Percentiles rank a stretch among this genome's conserved stretches.
These are phyloP conservation scores for Idaea straminata DNA, from an alignment of 2,888 invertebrate genomes.

Conservation along the genomic window DNA sequence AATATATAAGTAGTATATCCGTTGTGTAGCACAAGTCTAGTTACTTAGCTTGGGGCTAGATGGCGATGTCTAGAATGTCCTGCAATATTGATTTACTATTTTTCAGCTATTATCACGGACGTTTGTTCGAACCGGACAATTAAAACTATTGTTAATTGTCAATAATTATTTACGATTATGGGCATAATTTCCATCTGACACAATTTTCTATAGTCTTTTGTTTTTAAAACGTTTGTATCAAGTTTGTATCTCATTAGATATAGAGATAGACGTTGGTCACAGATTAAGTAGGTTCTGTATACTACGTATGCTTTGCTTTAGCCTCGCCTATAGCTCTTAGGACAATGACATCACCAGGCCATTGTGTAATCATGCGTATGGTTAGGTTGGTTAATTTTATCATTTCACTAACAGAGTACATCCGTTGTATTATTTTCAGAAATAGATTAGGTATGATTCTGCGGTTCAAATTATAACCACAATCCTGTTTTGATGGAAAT, in stretches of 20 bases:
- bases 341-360: constrained; percentile 46
- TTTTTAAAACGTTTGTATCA: background rate
- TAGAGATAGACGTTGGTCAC: background rate
- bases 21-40: too few relatives aligned
- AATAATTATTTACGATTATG: background rate
- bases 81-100: too few relatives aligned
- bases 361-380: background rate
- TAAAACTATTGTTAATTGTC: background rate
- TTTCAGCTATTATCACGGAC: background rate
- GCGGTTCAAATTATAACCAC: too few relatives aligned
- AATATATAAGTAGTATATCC: too few relatives aligned
- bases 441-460: too few relatives aligned
- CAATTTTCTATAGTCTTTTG: background rate
- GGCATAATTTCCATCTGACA: background rate
- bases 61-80: too few relatives aligned
- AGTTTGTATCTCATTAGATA: background rate
- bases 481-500: too few relatives aligned
- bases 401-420: background rate
- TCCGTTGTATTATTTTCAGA: background rate
- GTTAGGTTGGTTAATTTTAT: background rate
- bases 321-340: constrained; percentile 33
- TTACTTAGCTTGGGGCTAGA: too few relatives aligned
- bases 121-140: background rate
- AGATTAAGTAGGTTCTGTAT: constrained; percentile 2
- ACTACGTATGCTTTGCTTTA: constrained; percentile 16